Evolutionary conservation across 1,140 invertebrate genomes (phyloP), one percentile per base, ranked within the genome.

Genomic region (Orius insidiosus): DNA sequence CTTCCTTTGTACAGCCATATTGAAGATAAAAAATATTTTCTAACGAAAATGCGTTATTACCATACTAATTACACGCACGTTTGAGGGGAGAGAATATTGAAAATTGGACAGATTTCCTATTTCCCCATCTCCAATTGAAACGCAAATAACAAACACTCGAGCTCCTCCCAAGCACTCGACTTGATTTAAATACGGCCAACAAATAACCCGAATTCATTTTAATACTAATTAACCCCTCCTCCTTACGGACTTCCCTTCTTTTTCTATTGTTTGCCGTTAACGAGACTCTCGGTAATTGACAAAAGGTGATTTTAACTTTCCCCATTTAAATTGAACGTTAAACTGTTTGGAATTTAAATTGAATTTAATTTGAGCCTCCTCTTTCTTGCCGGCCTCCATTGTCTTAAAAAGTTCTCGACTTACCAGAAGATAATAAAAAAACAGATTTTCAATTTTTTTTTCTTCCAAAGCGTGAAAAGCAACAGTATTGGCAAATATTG

Each of bases 191-290:
- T 46, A 46, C 44, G 11, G 30, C 24, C 45, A 36, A 46, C 45
- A 38, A 46, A 46, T 46, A 46, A 38, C 36, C 45, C 15, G 45
- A 46, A 46, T 46, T 46, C 33, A 46, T 46, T 46, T 46, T 36
- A 46, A 46, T 46, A 46, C 45, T 46, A 46, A 46, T 36, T 45
- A 36, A 45, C 41, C 41, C 41, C 30, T 31, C 24, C 24, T 19
- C 24, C 31, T 43, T 31, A 24, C 19, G 2, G 11, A 18, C 41
- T n/a, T 11, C 41, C 41, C 24, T 24, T 24, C 24, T 24, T 24
- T 24, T 24, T 24, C 24, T 24, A 24, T 24, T 24, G 24, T 14
- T 40, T 40, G 13, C n/a, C 30, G 9, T 36, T 46, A 46, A 46
- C 45, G 45, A 46, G 45, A 18, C 19, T 38, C 32, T 9, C 41